Conservation (phyloP, 2,113 vertebrate genomes). For the Oreochromis aureus region DNA sequence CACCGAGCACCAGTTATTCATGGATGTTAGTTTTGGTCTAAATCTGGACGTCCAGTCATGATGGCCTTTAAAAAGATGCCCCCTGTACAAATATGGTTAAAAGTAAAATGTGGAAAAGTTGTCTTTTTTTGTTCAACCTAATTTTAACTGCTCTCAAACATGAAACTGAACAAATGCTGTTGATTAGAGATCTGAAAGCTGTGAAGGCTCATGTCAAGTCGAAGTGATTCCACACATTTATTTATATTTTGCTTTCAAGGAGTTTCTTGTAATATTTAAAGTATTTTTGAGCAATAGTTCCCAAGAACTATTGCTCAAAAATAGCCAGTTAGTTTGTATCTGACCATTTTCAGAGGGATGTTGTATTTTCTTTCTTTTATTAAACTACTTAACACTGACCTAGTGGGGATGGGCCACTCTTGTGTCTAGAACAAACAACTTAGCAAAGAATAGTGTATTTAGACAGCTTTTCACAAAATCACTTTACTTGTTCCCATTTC, state of each 20-base stretch:
- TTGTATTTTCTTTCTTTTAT: neutral
- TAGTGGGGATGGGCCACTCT: neutral
- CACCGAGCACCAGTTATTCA: neutral
- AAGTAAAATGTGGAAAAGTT: neutral
- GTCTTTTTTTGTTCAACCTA: neutral
- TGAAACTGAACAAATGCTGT: neutral
- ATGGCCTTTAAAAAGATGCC: neutral
- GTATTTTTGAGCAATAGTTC: neutral
- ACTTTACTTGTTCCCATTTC: neutral
- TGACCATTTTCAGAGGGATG: neutral
- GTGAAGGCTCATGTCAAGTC: neutral
- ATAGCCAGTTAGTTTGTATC: neutral
- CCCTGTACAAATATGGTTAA: neutral
- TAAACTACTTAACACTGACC: neutral
- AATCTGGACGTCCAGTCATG: neutral
- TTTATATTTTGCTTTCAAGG: neutral
- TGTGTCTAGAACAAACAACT: neutral
- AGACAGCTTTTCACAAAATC: neutral
- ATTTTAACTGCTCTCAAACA: neutral
- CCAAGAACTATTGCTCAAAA: neutral
- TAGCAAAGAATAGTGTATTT: neutral
- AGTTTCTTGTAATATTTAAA: neutral
- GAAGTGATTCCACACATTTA: fast-evolving
- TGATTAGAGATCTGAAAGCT: neutral
- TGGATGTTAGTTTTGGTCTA: neutral